Evolutionary conservation across 1,140 invertebrate species (phyloP), one percentile per base, ranked within the genome.

Genomic region (Drosophila pseudoananassae): DNA sequence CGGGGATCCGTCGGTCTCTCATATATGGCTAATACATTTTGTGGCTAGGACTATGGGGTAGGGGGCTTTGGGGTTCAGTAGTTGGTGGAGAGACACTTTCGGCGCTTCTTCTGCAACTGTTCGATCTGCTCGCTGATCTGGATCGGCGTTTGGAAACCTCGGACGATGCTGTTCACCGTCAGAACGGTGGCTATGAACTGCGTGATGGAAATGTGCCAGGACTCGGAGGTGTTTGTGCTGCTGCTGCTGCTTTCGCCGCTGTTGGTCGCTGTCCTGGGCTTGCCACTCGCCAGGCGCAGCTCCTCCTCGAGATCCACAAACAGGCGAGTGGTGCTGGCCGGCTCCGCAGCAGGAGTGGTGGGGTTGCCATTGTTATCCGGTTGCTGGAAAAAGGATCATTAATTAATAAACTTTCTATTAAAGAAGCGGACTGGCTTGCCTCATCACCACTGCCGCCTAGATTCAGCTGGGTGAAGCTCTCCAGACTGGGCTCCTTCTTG

Each of bases 281-380:
- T 52, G 40, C 54, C 31, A 25, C 55, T 43, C 2, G 90, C 84
- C 27, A 76, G 84, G 1, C 78, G 69, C 54, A 91, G 52, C 36
- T 91, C 90, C 38, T 91, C 90, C 55, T 90, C 87, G 8, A 91
- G 75, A 4, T 76, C 87, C 36, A 90, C 74, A 56, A 91, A 90
- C 1, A 91, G 52, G 17, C 76, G 77, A 0, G 90, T 91, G 4
- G 80, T 91, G 45, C 73, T 76, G 23, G 66, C 59, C 2, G 76
- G 76, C 49, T 91, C 90, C 25, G 74, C 84, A n/a, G 85, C 85
- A 1, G 90, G 87, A 1, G 90, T 91, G 31, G 91, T 90, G 5
- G 91, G 91, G 65, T 92, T 92, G 1, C 91, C 91, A 75, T 92
- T 92, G 29, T 58, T 90, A 73, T 92, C 91, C 53, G 91, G 83